Evolutionary conservation across 2,113 vertebrate species (phyloP).

Genomic region (Hyla sarda): DNA sequence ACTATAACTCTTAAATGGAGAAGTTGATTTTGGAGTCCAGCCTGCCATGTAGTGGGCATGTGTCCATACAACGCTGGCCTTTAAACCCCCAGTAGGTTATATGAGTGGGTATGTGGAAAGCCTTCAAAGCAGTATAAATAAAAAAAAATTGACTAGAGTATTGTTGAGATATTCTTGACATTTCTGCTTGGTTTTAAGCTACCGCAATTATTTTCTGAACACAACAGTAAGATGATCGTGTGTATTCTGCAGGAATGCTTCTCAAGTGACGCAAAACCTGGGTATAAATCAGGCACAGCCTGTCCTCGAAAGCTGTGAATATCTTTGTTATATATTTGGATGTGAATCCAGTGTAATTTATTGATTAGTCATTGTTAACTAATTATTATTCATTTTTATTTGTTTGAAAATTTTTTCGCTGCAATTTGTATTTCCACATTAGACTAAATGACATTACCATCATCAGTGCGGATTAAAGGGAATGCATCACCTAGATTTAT

Average conservation of each 20-base stretch:
- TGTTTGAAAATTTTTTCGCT: not conserved
- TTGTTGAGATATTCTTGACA: conserved; percentile 64
- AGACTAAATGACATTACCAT: too few species aligned
- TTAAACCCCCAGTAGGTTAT: conserved; percentile 57
- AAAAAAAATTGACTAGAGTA: conserved; percentile 63
- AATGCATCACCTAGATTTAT: too few species aligned
- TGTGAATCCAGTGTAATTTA: not conserved
- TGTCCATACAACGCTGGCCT: conserved; percentile 61
- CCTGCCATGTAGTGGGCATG: conserved; percentile 63
- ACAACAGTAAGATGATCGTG: conserved; percentile 4
- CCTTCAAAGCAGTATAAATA: conserved; percentile 62
- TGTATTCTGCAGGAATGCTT: conserved; percentile 4
- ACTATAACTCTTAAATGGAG: too few species aligned
- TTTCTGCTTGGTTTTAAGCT: conserved; percentile 49
- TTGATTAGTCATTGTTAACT: not conserved
- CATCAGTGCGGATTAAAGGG: too few species aligned
- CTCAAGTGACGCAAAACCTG: not conserved
- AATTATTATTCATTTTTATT: not conserved
- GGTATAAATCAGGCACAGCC: not conserved
- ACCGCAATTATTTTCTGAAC: conserved; percentile 32
- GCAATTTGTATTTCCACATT: too few species aligned
- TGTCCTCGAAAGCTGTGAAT: not conserved
- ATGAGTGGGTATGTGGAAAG: conserved; percentile 58
- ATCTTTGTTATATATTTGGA: not conserved
- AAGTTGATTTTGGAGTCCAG: conserved; percentile 67